Evolutionary conservation across 2,888 invertebrate genomes (phyloP).

Genomic region (Athalia circularis): DNA sequence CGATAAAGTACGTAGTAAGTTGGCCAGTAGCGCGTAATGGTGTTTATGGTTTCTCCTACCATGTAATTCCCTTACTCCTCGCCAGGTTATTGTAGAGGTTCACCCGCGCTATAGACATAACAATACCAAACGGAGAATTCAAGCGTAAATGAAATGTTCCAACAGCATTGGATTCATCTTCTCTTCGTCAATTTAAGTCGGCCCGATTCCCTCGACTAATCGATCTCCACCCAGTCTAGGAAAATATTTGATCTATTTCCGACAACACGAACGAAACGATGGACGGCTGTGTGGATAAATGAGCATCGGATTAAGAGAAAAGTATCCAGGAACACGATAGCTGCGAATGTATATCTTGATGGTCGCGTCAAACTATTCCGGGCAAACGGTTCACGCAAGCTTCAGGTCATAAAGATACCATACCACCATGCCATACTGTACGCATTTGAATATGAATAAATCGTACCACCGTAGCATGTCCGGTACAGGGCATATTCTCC

Average conservation of each 20-base stretch:
- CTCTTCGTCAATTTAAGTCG: too few species aligned
- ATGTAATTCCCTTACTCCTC: neutral
- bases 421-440: conserved; percentile 29
- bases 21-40: conserved; percentile 67
- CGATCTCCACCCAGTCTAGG: too few species aligned
- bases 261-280: too few species aligned
- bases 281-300: neutral
- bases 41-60: conserved; percentile 69
- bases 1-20: conserved; percentile 68
- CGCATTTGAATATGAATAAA: conserved; percentile 73
- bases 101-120: too few species aligned
- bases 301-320: neutral
- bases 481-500: conserved; percentile 31
- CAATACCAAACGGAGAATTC: too few species aligned
- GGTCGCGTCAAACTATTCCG: conserved; percentile 42
- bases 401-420: conserved; percentile 65
- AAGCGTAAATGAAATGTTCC: too few species aligned
- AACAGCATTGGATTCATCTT: too few species aligned
- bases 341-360: conserved; percentile 38
- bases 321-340: conserved; percentile 55
- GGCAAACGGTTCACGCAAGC: conserved; percentile 39
- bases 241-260: too few species aligned
- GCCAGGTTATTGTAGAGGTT: too few species aligned
- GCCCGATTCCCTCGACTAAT: too few species aligned
- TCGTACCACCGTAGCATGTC: conserved; percentile 56